These are phyloP conservation scores for Rugalucina vietnamica DNA, from an alignment of 2,888 invertebrate species.

Conservation along the genomic window DNA sequence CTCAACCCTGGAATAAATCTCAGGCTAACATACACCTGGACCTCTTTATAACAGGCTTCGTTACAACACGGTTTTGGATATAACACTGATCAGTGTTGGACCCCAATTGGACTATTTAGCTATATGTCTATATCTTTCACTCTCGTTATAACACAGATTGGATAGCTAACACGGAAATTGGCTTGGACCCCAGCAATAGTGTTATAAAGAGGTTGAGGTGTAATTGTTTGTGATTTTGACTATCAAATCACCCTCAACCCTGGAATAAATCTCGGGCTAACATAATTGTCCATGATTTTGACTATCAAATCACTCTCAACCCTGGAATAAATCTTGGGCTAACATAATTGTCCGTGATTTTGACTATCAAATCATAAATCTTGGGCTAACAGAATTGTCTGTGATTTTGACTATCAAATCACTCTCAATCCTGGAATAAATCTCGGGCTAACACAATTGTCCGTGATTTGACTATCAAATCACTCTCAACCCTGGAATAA, in stretches of 20 bases:
- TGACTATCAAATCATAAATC: constrained; percentile 98
- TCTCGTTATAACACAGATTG: too few relatives aligned
- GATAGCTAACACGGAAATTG: too few relatives aligned
- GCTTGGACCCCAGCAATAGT: too few relatives aligned
- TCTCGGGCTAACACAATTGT: too few relatives aligned
- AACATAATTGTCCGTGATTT: too few relatives aligned
- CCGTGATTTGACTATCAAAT: constrained; percentile 99
- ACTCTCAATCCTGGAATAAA: constrained; percentile 78
- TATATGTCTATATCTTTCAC: too few relatives aligned
- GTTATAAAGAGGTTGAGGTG: too few relatives aligned
- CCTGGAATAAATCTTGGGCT: constrained; percentile 74
- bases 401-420: constrained; percentile 90
- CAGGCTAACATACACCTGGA: too few relatives aligned
- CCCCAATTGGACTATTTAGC: too few relatives aligned
- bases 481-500: constrained; percentile 95
- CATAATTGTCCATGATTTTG: constrained; percentile 96
- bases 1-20: constrained; percentile 79
- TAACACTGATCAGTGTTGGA: too few relatives aligned
- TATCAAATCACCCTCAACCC: constrained; percentile 79
- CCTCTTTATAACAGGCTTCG: too few relatives aligned
- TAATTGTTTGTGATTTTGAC: constrained; percentile 97
- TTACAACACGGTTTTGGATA: constrained; percentile 98
- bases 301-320: constrained; percentile 85
- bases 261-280: constrained; percentile 96
- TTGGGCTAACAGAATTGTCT: constrained; percentile 95